Conservation (phyloP, 2,113 vertebrate species). For the Stictonetta naevosa region DNA sequence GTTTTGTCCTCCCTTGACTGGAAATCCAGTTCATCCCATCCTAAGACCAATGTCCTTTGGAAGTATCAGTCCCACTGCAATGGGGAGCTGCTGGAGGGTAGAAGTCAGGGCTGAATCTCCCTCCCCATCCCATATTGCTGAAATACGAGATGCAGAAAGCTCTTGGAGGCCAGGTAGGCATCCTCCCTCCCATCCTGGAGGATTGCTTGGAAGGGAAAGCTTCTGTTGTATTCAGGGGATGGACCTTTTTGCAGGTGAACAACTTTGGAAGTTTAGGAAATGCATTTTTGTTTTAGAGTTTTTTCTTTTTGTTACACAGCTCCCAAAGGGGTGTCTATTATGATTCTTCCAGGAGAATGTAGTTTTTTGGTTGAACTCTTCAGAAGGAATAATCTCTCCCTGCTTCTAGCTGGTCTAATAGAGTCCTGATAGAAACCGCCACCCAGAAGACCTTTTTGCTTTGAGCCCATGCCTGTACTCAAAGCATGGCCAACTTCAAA, state of each 20-base stretch:
- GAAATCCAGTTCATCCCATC: neutral
- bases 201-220: neutral
- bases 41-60: neutral
- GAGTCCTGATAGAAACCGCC: neutral
- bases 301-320: neutral
- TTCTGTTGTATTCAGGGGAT: no score
- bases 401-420: neutral
- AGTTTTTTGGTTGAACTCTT: neutral
- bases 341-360: neutral
- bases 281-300: neutral
- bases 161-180: neutral
- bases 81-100: neutral
- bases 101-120: neutral
- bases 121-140: neutral
- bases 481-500: neutral
- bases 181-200: neutral
- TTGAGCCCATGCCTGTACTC: neutral
- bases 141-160: neutral
- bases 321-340: no score
- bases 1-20: neutral
- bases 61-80: neutral
- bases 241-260: neutral
- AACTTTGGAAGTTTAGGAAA: neutral
- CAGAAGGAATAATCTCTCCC: neutral
- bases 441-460: neutral